phyloP scores from a whole-genome alignment of 1,140 invertebrate genomes.

The Sweltsa coloradensis region DNA sequence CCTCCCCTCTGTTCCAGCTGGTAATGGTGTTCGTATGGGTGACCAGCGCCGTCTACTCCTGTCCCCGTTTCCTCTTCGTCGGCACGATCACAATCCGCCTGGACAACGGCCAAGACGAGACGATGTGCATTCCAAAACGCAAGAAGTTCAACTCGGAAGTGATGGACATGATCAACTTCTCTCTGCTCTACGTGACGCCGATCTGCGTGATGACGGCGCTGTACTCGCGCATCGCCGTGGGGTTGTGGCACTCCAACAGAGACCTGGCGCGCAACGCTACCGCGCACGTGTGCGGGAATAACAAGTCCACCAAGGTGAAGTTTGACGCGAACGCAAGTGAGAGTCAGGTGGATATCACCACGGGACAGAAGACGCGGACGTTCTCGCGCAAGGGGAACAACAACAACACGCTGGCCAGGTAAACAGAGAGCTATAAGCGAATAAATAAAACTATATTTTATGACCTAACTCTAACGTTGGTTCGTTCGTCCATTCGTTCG shows the following conservation, averaged over 20 bases:
- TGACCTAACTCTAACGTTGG: no score
- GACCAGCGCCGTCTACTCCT: slow-evolving; percentile 58
- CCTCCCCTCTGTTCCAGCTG: slow-evolving; percentile 38
- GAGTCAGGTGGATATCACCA: no score
- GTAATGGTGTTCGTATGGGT: slow-evolving; percentile 64
- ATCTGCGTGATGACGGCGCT: slow-evolving; percentile 58
- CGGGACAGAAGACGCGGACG: no score
- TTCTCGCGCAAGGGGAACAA: no score
- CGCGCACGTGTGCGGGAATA: not conserved
- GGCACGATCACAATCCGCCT: slow-evolving; percentile 48
- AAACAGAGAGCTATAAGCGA: no score
- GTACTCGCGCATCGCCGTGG: slow-evolving; percentile 15
- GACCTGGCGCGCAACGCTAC: not conserved
- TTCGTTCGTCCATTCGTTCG: no score
- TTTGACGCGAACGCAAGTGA: no score
- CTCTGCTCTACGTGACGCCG: slow-evolving; percentile 58
- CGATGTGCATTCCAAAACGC: slow-evolving; percentile 57
- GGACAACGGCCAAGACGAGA: slow-evolving; percentile 43
- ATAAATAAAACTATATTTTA: no score
- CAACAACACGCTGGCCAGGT: no score
- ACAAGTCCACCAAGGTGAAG: no score
- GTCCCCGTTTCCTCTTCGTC: slow-evolving; percentile 61
- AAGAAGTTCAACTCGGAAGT: slow-evolving; percentile 60
- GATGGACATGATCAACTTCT: slow-evolving; percentile 63
- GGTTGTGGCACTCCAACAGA: slow-evolving; percentile 11